A percentile compares a stretch with the other conserved stretches of the same genome.
Evolutionary conservation across 1,140 invertebrate species (phyloP).

Genomic region (Matsumurasca onukii): DNA sequence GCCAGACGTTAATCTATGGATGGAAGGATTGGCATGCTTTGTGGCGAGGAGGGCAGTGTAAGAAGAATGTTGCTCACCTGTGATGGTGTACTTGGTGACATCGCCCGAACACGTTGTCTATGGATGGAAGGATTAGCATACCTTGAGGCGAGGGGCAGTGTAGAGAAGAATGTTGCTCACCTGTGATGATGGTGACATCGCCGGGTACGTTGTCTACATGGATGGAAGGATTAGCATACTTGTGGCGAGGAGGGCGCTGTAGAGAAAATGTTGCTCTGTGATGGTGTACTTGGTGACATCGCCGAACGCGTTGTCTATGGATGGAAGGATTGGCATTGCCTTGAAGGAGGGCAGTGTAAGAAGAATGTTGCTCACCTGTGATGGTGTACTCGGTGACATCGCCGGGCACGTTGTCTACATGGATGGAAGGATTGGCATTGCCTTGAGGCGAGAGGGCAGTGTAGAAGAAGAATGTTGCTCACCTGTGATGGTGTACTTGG

Average conservation of each 20-base stretch:
- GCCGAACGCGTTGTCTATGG: slow-evolving; percentile 50
- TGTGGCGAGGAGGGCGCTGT: too few relatives aligned
- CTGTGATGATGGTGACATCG: slow-evolving; percentile 51
- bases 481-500: slow-evolving; percentile 56
- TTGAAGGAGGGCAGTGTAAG: too few relatives aligned
- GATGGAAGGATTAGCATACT: slow-evolving; percentile 50
- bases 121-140: slow-evolving; percentile 51
- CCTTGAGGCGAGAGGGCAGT: neutral
- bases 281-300: slow-evolving; percentile 52
- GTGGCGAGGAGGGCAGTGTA: neutral
- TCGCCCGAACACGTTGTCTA: slow-evolving; percentile 51
- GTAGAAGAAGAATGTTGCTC: slow-evolving; percentile 30
- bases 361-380: slow-evolving; percentile 56
- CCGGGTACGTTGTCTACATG: slow-evolving; percentile 51
- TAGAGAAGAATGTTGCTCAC: too few relatives aligned
- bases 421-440: slow-evolving; percentile 48
- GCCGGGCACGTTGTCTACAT: slow-evolving; percentile 50
- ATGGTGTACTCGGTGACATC: slow-evolving; percentile 52
- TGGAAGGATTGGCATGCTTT: slow-evolving; percentile 46
- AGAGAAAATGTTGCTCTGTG: slow-evolving; percentile 52
- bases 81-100: slow-evolving; percentile 52
- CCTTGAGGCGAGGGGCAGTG: too few relatives aligned
- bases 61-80: slow-evolving; percentile 48
- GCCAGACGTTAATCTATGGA: slow-evolving; percentile 50
- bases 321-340: too few relatives aligned